A percentile compares a stretch with the other conserved stretches of the same genome.
phyloP scores from a whole-genome alignment of 2,888 invertebrate genomes.

The Pardosa pseudoannulata region DNA sequence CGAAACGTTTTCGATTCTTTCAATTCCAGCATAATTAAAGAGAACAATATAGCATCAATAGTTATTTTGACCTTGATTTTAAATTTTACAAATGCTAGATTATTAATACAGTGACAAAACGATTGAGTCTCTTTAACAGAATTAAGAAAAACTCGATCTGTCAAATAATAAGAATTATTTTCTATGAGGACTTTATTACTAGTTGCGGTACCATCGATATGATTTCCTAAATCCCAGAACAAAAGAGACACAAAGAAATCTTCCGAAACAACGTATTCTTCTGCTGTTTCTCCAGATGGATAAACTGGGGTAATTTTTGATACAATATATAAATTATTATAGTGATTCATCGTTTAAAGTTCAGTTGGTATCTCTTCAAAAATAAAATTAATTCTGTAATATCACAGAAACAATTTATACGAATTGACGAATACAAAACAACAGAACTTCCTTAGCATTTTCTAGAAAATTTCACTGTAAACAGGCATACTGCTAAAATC shows the following conservation, averaged over 20 bases:
- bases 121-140: not conserved
- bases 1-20: constrained; percentile 48
- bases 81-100: not conserved
- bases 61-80: constrained; percentile 25
- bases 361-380: too few species aligned
- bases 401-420: too few species aligned
- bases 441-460: too few species aligned
- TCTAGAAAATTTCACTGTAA: too few species aligned
- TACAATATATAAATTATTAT: constrained; percentile 6
- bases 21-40: constrained; percentile 38
- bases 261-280: constrained; percentile 28
- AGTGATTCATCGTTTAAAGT: not conserved
- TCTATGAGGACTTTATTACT: too few species aligned
- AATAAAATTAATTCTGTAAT: too few species aligned
- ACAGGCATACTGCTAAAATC: too few species aligned
- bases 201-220: not conserved
- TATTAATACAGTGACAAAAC: not conserved
- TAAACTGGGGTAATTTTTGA: constrained; percentile 36
- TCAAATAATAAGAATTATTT: too few species aligned
- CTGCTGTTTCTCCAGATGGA: not conserved
- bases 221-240: not conserved
- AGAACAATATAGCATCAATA: constrained; percentile 45
- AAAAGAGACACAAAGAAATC: constrained; percentile 18
- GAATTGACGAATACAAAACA: too few species aligned
- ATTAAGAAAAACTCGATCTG: too few species aligned